Evolutionary conservation across 2,888 invertebrate genomes (phyloP), one percentile per base, ranked within the genome.

Genomic region (Idaea straminata): DNA sequence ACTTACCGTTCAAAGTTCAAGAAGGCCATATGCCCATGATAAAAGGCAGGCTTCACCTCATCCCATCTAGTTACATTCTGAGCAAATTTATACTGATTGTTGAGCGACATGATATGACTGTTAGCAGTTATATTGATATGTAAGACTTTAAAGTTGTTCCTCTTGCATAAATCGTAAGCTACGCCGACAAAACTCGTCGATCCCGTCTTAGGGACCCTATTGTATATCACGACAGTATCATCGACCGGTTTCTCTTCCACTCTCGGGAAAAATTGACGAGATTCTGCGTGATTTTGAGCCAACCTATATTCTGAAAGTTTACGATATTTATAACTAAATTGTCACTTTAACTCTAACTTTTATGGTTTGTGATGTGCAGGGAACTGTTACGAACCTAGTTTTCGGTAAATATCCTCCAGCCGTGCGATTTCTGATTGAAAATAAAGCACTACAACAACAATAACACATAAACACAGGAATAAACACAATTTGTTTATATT

Each of bases 21-120:
- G 91, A 96, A 99, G 5, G 99, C 98, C 94, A 99, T 96, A 87
- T 99, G 99, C 0, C 99, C 99, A 89, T 99, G 99, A 89, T 99
- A 99, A 64, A 99, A 93, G 0, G 98, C 98, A 60, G 99, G 99
- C 85, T 98, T 97, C 89, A 97, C 96, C 64, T 95, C 95, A 74
- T 95, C 92, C 99, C 99, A 99, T 69, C 94, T 94, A 0, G 97
- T 97, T 62, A 99, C 95, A 88, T 99, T 99, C 76, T 96, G 95
- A 73, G 97, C 97, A 91, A 99, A 98, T 80, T 96, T 93, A 71
- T 95, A 93, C 85, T 99, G 99, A 93, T 99, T 99, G 66, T 96
- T 95, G 70, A 99, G 92, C 7, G 98, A 98, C 84, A 99, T 94
- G n/a, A 97, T 96, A 91, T 99, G 99, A 94, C 96, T 97, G 87